These are phyloP conservation scores for Matsumyia berberina DNA, from an alignment of 2,888 invertebrate genomes.

Conservation along the genomic window DNA sequence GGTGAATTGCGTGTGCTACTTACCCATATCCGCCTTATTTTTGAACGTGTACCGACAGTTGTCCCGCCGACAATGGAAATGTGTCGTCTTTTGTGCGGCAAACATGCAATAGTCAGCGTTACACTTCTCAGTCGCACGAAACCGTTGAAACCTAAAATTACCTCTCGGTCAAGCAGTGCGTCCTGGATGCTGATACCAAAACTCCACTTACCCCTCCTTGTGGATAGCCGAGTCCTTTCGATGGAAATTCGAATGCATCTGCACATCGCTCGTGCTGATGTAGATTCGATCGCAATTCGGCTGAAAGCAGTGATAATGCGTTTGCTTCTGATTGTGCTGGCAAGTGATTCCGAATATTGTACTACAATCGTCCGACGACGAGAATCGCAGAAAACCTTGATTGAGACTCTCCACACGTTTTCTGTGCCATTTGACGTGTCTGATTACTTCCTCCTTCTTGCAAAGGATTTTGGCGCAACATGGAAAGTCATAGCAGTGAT, in stretches of 20 bases:
- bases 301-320: slow-evolving; percentile 94
- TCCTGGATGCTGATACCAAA: neutral
- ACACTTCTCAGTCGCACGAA: slow-evolving; percentile 96
- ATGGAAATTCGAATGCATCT: slow-evolving; percentile 99
- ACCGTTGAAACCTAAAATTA: slow-evolving; percentile 90
- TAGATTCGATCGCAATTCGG: slow-evolving; percentile 96
- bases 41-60: slow-evolving; percentile 98
- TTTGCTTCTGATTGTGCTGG: slow-evolving; percentile 88
- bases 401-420: slow-evolving; percentile 97
- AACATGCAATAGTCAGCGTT: slow-evolving; percentile 94
- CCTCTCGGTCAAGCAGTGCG: too few species aligned
- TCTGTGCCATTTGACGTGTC: slow-evolving; percentile 99
- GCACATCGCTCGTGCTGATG: slow-evolving; percentile 97
- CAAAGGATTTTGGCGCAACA: slow-evolving; percentile 91
- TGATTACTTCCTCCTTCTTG: slow-evolving; percentile 98
- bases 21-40: slow-evolving; percentile 99
- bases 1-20: too few species aligned
- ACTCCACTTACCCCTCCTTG: slow-evolving; percentile 89
- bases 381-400: slow-evolving; percentile 92
- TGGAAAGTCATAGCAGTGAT: slow-evolving; percentile 90
- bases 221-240: slow-evolving; percentile 97
- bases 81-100: slow-evolving; percentile 96
- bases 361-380: slow-evolving; percentile 96
- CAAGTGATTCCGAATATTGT: slow-evolving; percentile 90
- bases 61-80: slow-evolving; percentile 95